phyloP scores from a whole-genome alignment of 2,888 invertebrate species.

The Limnephilus lunatus region DNA sequence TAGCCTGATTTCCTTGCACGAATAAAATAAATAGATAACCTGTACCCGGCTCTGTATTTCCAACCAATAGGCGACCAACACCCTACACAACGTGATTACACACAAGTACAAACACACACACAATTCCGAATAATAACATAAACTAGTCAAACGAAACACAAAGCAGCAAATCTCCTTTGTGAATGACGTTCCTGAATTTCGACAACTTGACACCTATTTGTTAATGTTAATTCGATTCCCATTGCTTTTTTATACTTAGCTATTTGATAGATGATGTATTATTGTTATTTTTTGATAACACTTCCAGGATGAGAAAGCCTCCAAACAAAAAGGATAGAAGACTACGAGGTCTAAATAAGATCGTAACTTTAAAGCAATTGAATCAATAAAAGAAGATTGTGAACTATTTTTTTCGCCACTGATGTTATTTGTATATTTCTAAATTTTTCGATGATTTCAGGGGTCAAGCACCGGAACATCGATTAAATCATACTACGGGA shows the following conservation, averaged over 20 bases:
- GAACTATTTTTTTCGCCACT: too few species aligned
- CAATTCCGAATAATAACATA: background rate
- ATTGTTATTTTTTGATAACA: conserved; percentile 1
- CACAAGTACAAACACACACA: conserved; percentile 28
- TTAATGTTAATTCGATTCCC: conserved; percentile 49
- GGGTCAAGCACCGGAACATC: too few species aligned
- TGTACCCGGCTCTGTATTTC: background rate
- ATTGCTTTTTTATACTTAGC: conserved; percentile 18
- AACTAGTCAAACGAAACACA: conserved; percentile 20
- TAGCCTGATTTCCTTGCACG: too few species aligned
- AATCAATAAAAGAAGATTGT: background rate
- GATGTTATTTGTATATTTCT: too few species aligned
- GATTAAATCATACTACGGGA: too few species aligned
- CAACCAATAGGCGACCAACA: conserved; percentile 27
- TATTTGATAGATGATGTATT: background rate
- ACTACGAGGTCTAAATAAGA: background rate
- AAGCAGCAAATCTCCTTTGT: conserved; percentile 41
- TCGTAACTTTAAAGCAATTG: too few species aligned
- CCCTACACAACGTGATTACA: conserved; percentile 1
- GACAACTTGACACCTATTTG: conserved; percentile 54
- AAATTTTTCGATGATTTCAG: too few species aligned
- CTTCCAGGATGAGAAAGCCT: background rate
- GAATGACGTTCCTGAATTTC: conserved; percentile 8
- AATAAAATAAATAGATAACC: too few species aligned
- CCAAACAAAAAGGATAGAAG: background rate